Evolutionary conservation across 2,888 invertebrate species (phyloP).

Genomic region (Herminia tarsipennalis): DNA sequence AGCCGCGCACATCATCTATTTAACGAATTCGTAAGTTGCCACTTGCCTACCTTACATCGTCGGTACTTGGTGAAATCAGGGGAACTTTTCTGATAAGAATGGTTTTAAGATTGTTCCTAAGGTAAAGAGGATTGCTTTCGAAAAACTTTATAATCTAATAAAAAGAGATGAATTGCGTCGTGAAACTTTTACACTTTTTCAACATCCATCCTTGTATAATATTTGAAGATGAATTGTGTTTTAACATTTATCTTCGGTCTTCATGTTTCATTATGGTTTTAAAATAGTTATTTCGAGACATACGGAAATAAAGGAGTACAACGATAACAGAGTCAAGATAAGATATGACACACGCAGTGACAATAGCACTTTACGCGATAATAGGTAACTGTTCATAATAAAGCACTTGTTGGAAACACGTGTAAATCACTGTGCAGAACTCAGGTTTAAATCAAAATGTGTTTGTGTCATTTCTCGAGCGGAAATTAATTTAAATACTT

Average conservation of each 20-base stretch:
- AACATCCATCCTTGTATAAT: constrained; percentile 7
- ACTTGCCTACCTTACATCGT: too few relatives aligned
- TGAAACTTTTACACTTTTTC: constrained; percentile 29
- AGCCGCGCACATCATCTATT: too few relatives aligned
- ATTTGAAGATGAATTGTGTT: too few relatives aligned
- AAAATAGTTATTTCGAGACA: constrained; percentile 6
- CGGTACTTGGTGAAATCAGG: constrained; percentile 6
- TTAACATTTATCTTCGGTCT: too few relatives aligned
- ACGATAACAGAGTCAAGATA: constrained; percentile 27
- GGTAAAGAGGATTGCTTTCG: constrained; percentile 26
- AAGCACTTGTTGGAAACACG: too few relatives aligned
- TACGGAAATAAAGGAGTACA: constrained; percentile 21
- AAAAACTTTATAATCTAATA: constrained; percentile 46
- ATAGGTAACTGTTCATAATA: too few relatives aligned
- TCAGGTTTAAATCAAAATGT: too few relatives aligned
- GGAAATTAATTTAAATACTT: background rate
- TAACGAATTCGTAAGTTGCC: too few relatives aligned
- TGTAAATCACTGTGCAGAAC: too few relatives aligned
- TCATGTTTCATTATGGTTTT: background rate
- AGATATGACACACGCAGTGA: constrained; percentile 29
- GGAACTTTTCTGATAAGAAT: constrained; percentile 50
- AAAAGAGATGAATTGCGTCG: constrained; percentile 34
- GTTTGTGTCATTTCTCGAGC: too few relatives aligned
- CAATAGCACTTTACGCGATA: too few relatives aligned
- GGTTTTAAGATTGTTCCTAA: constrained; percentile 36